phyloP scores from a whole-genome alignment of 2,888 invertebrate genomes.

The Sphaeridia pumilis region DNA sequence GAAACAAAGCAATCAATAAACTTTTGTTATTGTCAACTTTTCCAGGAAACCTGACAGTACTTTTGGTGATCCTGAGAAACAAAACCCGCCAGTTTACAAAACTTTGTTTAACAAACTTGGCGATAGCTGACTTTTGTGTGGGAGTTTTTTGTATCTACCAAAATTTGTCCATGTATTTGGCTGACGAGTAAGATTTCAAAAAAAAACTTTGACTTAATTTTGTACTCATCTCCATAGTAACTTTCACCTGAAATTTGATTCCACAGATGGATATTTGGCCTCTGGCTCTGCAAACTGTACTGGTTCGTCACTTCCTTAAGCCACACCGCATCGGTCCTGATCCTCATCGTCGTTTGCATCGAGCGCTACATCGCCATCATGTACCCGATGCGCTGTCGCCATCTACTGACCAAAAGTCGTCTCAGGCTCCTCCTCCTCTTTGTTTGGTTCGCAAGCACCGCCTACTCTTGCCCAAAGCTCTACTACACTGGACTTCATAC shows the following conservation, averaged over 20 bases:
- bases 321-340: slow-evolving; percentile 80
- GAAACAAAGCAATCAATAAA: too few species aligned
- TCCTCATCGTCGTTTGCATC: slow-evolving; percentile 74
- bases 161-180: slow-evolving; percentile 66
- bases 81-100: slow-evolving; percentile 77
- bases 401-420: slow-evolving; percentile 62
- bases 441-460: slow-evolving; percentile 71
- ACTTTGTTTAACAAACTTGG: slow-evolving; percentile 81
- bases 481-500: slow-evolving; percentile 66
- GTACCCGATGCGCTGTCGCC: slow-evolving; percentile 70
- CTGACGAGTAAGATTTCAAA: slow-evolving; percentile 18
- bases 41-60: slow-evolving; percentile 48
- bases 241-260: slow-evolving; percentile 53
- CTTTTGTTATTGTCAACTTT: background rate
- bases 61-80: slow-evolving; percentile 70
- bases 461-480: slow-evolving; percentile 72
- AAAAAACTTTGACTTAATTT: background rate
- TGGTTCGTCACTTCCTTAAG: slow-evolving; percentile 78
- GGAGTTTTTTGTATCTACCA: slow-evolving; percentile 85
- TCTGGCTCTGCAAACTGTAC: slow-evolving; percentile 80
- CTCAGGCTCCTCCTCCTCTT: slow-evolving; percentile 63
- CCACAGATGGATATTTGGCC: slow-evolving; percentile 68
- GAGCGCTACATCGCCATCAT: slow-evolving; percentile 78
- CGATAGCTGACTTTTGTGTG: slow-evolving; percentile 82
- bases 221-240: background rate